A percentile compares a stretch with the other conserved stretches of the same genome.
These are phyloP conservation scores for Falcaria lacertinaria DNA, from an alignment of 2,888 invertebrate species.

Conservation along the genomic window DNA sequence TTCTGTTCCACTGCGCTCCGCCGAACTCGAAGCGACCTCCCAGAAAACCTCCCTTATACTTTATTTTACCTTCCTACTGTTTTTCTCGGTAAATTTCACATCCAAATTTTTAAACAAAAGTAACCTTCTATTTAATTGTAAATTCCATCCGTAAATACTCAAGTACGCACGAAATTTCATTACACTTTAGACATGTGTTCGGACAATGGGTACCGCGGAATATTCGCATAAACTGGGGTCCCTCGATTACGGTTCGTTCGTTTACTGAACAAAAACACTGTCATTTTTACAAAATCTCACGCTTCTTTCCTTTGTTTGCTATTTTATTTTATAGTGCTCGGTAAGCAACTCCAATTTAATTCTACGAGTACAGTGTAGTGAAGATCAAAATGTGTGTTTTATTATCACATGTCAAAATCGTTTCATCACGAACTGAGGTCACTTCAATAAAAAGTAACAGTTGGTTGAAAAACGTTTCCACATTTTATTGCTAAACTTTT, in stretches of 20 bases:
- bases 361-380: too few relatives aligned
- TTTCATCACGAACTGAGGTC: too few relatives aligned
- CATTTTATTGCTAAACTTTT: slow-evolving; percentile 65
- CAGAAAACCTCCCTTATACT: slow-evolving; percentile 46
- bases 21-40: slow-evolving; percentile 33
- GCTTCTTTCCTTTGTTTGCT: neutral
- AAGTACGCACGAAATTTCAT: slow-evolving; percentile 23
- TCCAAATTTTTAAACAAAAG: slow-evolving; percentile 3
- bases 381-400: too few relatives aligned
- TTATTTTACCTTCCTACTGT: slow-evolving; percentile 30
- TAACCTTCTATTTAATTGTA: neutral
- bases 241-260: slow-evolving; percentile 30
- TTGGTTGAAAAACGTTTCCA: slow-evolving; percentile 48
- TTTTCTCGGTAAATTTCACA: slow-evolving; percentile 18
- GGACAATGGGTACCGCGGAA: slow-evolving; percentile 26
- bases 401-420: too few relatives aligned
- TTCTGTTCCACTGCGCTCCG: slow-evolving; percentile 39
- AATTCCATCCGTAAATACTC: slow-evolving; percentile 9
- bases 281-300: slow-evolving; percentile 21
- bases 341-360: neutral
- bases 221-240: slow-evolving; percentile 15
- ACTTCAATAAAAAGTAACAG: slow-evolving; percentile 17
- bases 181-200: slow-evolving; percentile 22
- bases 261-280: slow-evolving; percentile 26
- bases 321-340: neutral